These are phyloP conservation scores for Meriones unguiculatus DNA, from an alignment of 2,113 vertebrate species.

Conservation along the genomic window DNA sequence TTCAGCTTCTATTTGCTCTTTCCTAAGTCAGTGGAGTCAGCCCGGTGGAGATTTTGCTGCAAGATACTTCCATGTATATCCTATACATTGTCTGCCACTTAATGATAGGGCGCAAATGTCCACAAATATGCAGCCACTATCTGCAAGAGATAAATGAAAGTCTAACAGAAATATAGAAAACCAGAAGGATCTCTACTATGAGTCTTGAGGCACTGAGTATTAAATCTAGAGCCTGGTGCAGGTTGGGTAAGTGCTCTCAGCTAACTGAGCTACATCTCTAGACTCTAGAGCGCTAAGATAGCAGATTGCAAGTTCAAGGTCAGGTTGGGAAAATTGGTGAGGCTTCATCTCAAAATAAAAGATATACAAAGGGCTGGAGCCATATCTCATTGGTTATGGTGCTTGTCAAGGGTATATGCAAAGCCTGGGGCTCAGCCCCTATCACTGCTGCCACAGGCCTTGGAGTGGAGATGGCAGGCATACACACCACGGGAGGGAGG, in stretches of 20 bases:
- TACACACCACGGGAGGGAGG: fast-evolving
- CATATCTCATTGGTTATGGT: neutral
- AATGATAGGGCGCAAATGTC: neutral
- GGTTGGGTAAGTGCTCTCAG: neutral
- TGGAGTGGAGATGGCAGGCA: neutral
- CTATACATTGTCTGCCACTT: neutral
- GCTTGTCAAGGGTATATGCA: no score
- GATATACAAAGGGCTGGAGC: neutral
- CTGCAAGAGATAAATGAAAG: neutral
- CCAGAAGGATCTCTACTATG: neutral
- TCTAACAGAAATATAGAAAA: neutral
- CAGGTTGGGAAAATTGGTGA: neutral
- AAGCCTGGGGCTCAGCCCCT: neutral
- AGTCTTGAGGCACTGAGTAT: neutral
- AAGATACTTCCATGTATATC: neutral
- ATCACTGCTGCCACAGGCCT: neutral
- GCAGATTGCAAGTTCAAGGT: neutral
- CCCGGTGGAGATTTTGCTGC: neutral
- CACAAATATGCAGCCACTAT: neutral
- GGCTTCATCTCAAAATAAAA: neutral
- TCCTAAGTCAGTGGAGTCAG: neutral
- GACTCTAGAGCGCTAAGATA: neutral
- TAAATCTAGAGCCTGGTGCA: neutral
- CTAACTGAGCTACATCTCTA: neutral
- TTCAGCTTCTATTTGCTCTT: neutral